Evolutionary conservation across 1,140 invertebrate genomes (phyloP).

Genomic region (Sesamia nonagrioides): DNA sequence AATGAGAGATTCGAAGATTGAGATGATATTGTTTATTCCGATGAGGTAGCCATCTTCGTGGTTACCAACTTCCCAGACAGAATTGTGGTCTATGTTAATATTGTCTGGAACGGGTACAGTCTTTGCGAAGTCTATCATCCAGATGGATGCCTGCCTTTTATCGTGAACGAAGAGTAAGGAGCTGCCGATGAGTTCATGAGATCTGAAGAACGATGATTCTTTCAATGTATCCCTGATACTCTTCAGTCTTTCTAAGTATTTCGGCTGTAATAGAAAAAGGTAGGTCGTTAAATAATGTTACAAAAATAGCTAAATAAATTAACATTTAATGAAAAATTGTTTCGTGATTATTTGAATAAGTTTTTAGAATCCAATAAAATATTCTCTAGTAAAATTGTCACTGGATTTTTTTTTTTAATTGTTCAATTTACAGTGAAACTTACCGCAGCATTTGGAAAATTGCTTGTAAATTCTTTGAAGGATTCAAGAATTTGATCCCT

Average conservation of each 20-base stretch:
- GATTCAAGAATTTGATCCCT: slow-evolving; percentile 94
- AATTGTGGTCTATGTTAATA: slow-evolving; percentile 93
- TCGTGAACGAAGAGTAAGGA: slow-evolving; percentile 99
- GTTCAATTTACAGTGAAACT: slow-evolving; percentile 72
- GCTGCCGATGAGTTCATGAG: slow-evolving; percentile 98
- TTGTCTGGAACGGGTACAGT: slow-evolving; percentile 94
- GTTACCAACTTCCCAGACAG: slow-evolving; percentile 97
- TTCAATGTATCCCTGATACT: slow-evolving; percentile 94
- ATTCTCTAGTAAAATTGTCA: background rate
- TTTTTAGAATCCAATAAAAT: background rate
- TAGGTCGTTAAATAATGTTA: background rate
- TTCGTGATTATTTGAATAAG: too few relatives aligned
- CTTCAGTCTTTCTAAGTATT: slow-evolving; percentile 95
- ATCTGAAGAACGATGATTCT: slow-evolving; percentile 95
- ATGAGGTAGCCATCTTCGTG: slow-evolving; percentile 99
- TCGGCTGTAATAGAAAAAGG: slow-evolving; percentile 89
- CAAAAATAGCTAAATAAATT: too few relatives aligned
- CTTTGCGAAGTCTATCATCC: slow-evolving; percentile 99
- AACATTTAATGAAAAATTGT: too few relatives aligned
- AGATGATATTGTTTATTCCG: slow-evolving; percentile 97
- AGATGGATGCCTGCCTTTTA: slow-evolving; percentile 94
- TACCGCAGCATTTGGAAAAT: slow-evolving; percentile 93
- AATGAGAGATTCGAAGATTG: slow-evolving; percentile 91
- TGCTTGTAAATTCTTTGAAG: slow-evolving; percentile 94
- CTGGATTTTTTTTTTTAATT: background rate